Evolutionary conservation across 2,888 invertebrate genomes (phyloP).

Genomic region (Malachius bipustulatus): DNA sequence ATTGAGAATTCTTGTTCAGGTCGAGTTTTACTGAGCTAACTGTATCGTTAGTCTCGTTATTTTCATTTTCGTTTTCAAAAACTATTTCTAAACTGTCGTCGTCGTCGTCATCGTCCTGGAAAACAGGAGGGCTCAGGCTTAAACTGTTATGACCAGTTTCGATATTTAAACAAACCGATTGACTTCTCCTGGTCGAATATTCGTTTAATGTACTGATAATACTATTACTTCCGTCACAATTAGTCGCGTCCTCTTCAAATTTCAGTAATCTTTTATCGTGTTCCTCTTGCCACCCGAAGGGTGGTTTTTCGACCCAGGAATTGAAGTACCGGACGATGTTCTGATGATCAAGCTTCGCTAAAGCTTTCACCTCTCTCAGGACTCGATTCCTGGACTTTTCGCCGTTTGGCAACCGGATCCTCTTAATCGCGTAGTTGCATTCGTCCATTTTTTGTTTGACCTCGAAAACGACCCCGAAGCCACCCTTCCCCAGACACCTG

Average conservation of each 20-base stretch:
- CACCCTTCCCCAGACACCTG: constrained; percentile 75
- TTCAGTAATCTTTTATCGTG: no score
- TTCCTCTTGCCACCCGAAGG: constrained; percentile 74
- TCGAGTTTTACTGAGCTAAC: no score
- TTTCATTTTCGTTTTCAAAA: constrained; percentile 19
- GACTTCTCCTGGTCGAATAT: constrained; percentile 1
- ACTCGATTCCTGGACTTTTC: constrained; percentile 70
- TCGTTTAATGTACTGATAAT: no score
- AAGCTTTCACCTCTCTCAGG: constrained; percentile 85
- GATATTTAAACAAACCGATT: neutral
- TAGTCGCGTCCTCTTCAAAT: no score
- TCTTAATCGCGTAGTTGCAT: constrained; percentile 87
- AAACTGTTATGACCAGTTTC: neutral
- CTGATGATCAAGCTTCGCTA: constrained; percentile 88
- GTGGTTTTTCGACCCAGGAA: constrained; percentile 92
- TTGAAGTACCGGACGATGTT: constrained; percentile 94
- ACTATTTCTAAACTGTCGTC: constrained; percentile 24
- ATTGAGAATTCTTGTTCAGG: neutral
- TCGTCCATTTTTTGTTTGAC: constrained; percentile 90
- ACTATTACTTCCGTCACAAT: no score
- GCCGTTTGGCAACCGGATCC: constrained; percentile 76
- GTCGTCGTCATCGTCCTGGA: constrained; percentile 8
- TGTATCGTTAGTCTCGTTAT: neutral
- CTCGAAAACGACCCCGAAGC: constrained; percentile 94
- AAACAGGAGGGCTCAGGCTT: no score